phyloP scores from a whole-genome alignment of 2,888 invertebrate genomes.

The Eupelmus urozonus region DNA sequence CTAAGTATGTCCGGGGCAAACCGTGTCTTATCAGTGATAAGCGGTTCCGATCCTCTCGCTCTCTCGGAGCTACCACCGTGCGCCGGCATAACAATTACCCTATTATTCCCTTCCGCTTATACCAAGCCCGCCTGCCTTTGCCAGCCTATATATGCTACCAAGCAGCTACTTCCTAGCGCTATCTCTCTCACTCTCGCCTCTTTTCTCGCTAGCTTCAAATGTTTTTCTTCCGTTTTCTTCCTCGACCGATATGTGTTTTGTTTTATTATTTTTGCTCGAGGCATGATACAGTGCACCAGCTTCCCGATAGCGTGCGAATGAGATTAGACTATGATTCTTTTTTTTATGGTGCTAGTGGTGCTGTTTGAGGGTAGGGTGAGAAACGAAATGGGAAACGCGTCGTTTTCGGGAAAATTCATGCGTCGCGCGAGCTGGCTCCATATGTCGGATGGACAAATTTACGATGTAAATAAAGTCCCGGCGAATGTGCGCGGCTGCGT shows the following conservation, averaged over 20 bases:
- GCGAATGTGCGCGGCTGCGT: not conserved
- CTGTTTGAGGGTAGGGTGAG: not conserved
- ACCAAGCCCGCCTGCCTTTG: slow-evolving; percentile 41
- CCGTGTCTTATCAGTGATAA: slow-evolving; percentile 76
- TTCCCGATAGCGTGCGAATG: slow-evolving; percentile 3
- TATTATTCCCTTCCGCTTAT: slow-evolving; percentile 67
- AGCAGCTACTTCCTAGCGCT: slow-evolving; percentile 14
- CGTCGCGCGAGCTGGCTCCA: not conserved
- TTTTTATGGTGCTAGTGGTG: too few relatives aligned
- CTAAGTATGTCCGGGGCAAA: slow-evolving; percentile 72
- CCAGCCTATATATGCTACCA: slow-evolving; percentile 54
- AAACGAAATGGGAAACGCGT: slow-evolving; percentile 14
- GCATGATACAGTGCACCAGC: not conserved
- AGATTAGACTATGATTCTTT: not conserved
- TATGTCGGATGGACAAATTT: slow-evolving; percentile 22
- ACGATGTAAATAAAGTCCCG: slow-evolving; percentile 34
- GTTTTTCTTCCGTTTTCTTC: not conserved
- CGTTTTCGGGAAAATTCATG: slow-evolving; percentile 35
- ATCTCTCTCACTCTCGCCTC: not conserved
- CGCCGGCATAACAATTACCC: slow-evolving; percentile 76
- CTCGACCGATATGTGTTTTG: not conserved
- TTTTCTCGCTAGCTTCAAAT: not conserved
- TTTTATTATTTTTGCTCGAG: not conserved
- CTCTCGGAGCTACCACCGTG: slow-evolving; percentile 69
- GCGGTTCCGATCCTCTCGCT: slow-evolving; percentile 75